Evolutionary conservation across 1,140 invertebrate species (phyloP).

Genomic region (Drosophila seguyi): DNA sequence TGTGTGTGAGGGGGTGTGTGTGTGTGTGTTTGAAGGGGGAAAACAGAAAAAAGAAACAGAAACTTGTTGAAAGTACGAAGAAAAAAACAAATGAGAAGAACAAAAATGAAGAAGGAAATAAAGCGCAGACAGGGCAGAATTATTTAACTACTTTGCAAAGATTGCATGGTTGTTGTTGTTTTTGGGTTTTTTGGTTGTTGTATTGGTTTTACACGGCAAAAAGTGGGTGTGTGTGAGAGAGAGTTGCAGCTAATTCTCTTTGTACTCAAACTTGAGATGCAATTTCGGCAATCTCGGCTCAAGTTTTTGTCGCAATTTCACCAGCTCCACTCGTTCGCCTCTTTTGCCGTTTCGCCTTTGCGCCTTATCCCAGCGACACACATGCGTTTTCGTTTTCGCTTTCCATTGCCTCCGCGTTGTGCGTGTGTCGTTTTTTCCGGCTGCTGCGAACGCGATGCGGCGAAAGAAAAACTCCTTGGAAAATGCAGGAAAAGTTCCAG

Average conservation of each 20-base stretch:
- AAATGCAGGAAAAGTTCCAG: constrained; percentile 15
- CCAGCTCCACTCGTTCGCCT: constrained; percentile 35
- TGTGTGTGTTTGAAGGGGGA: constrained; percentile 22
- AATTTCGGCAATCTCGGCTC: constrained; percentile 18
- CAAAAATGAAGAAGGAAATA: constrained; percentile 79
- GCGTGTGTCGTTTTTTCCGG: constrained; percentile 25
- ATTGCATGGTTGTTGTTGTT: constrained; percentile 71
- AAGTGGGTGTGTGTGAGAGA: constrained; percentile 14
- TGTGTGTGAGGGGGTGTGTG: constrained; percentile 4
- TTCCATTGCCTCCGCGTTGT: constrained; percentile 62
- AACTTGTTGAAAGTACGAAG: constrained; percentile 74
- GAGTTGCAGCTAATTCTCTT: constrained; percentile 26
- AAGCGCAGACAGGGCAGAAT: constrained; percentile 83
- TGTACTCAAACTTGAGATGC: constrained; percentile 44
- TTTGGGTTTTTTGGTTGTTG: constrained; percentile 37
- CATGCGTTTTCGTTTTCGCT: constrained; percentile 73
- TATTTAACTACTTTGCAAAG: constrained; percentile 82
- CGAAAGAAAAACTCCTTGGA: constrained; percentile 20
- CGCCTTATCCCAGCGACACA: constrained; percentile 68
- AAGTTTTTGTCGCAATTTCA: constrained; percentile 36
- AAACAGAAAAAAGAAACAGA: constrained; percentile 53
- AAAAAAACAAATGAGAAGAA: constrained; percentile 65
- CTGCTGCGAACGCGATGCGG: constrained; percentile 14
- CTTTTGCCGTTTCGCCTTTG: constrained; percentile 43
- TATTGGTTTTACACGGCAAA: constrained; percentile 34